phyloP scores from a whole-genome alignment of 2,888 invertebrate species.

The Trichacis sp. region DNA sequence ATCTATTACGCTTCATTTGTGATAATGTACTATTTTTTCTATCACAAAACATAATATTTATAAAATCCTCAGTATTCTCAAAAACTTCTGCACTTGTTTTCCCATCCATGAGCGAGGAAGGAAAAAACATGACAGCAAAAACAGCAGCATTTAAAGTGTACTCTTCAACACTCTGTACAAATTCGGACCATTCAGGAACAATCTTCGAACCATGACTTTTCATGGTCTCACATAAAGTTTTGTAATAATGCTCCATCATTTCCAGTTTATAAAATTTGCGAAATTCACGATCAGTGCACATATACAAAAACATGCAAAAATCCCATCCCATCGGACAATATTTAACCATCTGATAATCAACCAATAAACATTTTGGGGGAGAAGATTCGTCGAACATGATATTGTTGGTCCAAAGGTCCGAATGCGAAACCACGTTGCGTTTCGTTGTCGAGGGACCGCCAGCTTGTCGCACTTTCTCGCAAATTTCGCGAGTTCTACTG shows the following conservation, averaged over 20 bases:
- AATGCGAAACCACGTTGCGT: conserved; percentile 71
- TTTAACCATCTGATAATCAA: conserved; percentile 78
- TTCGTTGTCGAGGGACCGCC: background rate
- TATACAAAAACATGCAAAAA: conserved; percentile 21
- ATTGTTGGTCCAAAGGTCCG: conserved; percentile 76
- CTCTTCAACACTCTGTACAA: conserved; percentile 55
- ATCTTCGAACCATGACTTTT: conserved; percentile 24
- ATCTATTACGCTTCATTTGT: conserved; percentile 49
- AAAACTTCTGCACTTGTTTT: conserved; percentile 44
- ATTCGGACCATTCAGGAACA: conserved; percentile 53
- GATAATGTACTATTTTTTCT: conserved; percentile 47
- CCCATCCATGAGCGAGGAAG: conserved; percentile 56
- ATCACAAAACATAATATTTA: conserved; percentile 43
- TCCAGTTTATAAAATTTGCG: conserved; percentile 52
- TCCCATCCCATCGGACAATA: conserved; percentile 61
- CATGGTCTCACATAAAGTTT: conserved; percentile 42
- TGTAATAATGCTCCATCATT: conserved; percentile 73
- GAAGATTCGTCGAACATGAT: conserved; percentile 70
- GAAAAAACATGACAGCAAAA: conserved; percentile 54
- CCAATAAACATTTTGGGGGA: conserved; percentile 72
- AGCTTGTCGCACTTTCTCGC: conserved; percentile 12
- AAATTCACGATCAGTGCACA: background rate
- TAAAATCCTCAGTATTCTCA: conserved; percentile 45
- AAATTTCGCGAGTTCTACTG: conserved; percentile 17
- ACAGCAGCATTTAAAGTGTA: conserved; percentile 55